A percentile compares a stretch with the other conserved stretches of the same genome.
Evolutionary conservation across 1,140 invertebrate genomes (phyloP).

Genomic region (Philaenus spumarius): DNA sequence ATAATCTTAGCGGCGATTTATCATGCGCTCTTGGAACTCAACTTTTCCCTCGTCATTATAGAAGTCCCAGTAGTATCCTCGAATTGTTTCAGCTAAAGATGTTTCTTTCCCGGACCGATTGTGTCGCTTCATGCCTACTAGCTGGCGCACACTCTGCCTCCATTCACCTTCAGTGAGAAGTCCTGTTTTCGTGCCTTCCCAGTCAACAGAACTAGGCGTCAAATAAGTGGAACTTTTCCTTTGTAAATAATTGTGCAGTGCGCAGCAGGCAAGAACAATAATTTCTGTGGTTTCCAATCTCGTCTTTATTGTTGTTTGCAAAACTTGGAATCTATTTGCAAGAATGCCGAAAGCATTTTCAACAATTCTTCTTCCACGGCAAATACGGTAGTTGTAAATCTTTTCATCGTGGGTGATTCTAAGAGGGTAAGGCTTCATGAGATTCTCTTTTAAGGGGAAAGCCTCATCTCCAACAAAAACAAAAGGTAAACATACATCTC

Average conservation of each 20-base stretch:
- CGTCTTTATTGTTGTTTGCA: conserved; percentile 28
- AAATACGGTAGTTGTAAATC: conserved; percentile 45
- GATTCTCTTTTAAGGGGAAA: no score
- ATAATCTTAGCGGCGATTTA: no score
- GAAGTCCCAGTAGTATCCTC: neutral
- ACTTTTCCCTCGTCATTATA: conserved; percentile 3
- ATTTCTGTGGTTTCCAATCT: neutral
- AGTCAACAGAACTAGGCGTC: conserved; percentile 6
- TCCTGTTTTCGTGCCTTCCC: neutral
- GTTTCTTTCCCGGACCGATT: no score
- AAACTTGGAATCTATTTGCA: no score
- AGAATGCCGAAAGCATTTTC: no score
- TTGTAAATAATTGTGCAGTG: conserved; percentile 1
- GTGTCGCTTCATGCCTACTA: neutral
- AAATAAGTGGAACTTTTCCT: no score
- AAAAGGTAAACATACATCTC: neutral
- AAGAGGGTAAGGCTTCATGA: conserved; percentile 25
- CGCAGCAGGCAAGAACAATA: no score
- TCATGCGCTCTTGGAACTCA: conserved; percentile 8
- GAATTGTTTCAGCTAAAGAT: no score
- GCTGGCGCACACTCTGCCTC: no score
- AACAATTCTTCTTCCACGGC: no score
- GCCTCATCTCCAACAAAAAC: no score
- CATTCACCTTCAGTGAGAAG: no score
- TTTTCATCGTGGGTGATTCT: conserved; percentile 26